Evolutionary conservation across 2,113 vertebrate genomes (phyloP).

Genomic region (Lagopus leucura): DNA sequence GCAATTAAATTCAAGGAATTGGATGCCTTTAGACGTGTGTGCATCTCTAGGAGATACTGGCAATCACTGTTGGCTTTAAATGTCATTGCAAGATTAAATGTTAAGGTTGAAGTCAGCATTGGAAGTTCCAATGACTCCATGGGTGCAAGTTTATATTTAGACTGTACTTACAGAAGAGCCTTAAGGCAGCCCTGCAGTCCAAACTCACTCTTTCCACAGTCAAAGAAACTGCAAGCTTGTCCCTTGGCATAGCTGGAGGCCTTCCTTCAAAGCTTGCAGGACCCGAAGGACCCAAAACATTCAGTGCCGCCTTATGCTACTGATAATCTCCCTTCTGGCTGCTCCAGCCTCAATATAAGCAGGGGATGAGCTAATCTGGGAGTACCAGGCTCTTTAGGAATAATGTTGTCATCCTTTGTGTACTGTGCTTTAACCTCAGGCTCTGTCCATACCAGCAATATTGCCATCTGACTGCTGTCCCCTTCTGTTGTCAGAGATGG

Average conservation of each 20-base stretch:
- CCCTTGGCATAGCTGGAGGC: slow-evolving; percentile 43
- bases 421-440: not conserved
- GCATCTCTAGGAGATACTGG: not conserved
- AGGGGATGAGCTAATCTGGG: not conserved
- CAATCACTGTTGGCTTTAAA: not conserved
- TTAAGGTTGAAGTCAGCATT: not conserved
- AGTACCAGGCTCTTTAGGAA: not conserved
- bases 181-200: slow-evolving; percentile 37
- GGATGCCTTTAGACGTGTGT: not conserved
- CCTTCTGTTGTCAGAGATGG: not conserved
- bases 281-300: not conserved
- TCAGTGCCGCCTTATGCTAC: not conserved
- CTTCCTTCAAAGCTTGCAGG: not conserved
- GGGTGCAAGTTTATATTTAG: slow-evolving; percentile 53
- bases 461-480: not conserved
- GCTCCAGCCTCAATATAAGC: not conserved
- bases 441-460: not conserved
- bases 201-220: not conserved
- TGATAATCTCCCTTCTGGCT: not conserved
- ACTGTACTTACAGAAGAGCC: slow-evolving; percentile 9
- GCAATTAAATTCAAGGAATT: not conserved
- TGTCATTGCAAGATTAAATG: not conserved
- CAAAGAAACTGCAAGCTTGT: not conserved
- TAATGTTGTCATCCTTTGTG: not conserved
- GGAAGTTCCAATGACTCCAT: not conserved